Base-by-base conservation (phyloP, 30 jellyfish, hydroid and myxozoan genomes). In the Aurelia aurita region DNA sequence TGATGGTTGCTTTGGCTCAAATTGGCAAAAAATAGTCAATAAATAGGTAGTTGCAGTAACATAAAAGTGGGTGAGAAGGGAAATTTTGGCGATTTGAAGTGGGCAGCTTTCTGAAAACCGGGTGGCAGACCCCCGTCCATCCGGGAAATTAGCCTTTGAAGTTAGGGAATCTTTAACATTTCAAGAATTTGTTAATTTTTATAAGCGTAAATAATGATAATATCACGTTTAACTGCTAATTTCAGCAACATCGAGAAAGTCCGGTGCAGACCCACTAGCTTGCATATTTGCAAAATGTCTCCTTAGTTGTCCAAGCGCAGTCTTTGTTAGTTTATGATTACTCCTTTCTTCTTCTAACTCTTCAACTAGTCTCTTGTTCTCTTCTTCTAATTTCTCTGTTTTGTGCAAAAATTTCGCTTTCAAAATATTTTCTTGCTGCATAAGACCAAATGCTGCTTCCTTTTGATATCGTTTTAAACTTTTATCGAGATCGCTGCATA, bases 291-390 rank as follows among this genome's bases (percentile, higher is more conserved):
- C 93, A 51, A 83, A 83, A 60, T 83, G 86, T 20, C 63, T 83
- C 72, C 93, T 83, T 68, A 83, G 67, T 13, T 83, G 79, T 20
- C 57, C 87, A 8, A 83, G 75, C 16, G 86, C 93, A 3, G 27
- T 67, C 54, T 57, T 57, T 69, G 86, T 28, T 19, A 43, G 61
- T 23, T 58, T 18, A 46, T 60, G 80, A 58, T 71, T 67, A 72
- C 61, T 32, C 43, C 51, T 69, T 44, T 83, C 81, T 19, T 26
- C 59, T 60, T 83, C 87, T 12, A 83, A 58, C 76, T 83, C 82
- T n/a, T 39, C 58, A 19, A 44, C 29, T 11, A 83, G 32, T 32
- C 13, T 21, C 27, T 54, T 35, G 39, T 71, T 83, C 62, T 83
- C 87, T 57, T 54, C 47, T 27, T 71, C 87, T 8, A 83, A 26